Evolutionary conservation across 64 coral and sea anemone species (phyloP).

Genomic region (Porites australiensis): DNA sequence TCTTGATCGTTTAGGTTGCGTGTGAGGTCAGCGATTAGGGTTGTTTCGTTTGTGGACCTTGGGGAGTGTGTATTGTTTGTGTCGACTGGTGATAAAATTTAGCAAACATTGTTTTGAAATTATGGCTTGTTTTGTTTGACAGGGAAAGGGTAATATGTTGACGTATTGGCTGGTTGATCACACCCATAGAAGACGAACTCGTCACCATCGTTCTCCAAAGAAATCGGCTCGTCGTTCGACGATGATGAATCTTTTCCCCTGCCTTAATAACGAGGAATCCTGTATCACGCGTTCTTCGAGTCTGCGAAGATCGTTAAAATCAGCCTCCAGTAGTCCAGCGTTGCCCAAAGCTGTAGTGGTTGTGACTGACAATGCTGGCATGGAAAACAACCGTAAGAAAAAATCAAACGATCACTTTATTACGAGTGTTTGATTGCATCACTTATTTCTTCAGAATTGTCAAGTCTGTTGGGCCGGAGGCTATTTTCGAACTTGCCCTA

Average conservation of each 20-base stretch:
- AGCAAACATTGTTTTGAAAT: background rate
- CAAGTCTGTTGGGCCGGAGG: no score
- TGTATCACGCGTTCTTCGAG: conserved; percentile 24
- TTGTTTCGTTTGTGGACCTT: no score
- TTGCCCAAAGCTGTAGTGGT: background rate
- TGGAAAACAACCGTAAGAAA: background rate
- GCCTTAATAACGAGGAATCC: background rate
- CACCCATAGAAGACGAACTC: background rate
- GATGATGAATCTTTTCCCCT: background rate
- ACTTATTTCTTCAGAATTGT: no score
- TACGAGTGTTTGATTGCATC: background rate
- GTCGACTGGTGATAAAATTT: background rate
- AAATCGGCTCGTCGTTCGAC: background rate
- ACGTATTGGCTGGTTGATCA: conserved; percentile 53
- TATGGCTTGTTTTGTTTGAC: background rate
- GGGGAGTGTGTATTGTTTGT: no score
- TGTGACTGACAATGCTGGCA: background rate
- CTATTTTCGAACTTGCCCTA: no score
- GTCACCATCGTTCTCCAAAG: background rate
- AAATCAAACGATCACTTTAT: conserved; percentile 17
- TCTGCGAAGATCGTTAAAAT: conserved; percentile 14
- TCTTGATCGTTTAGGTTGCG: no score
- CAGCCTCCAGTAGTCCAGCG: background rate
- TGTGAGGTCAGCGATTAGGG: no score
- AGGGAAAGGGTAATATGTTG: conserved; percentile 55